A percentile compares a stretch with the other conserved stretches of the same genome.
Conservation (phyloP, 1,140 invertebrate genomes). For the Cyclargus thomasi region DNA sequence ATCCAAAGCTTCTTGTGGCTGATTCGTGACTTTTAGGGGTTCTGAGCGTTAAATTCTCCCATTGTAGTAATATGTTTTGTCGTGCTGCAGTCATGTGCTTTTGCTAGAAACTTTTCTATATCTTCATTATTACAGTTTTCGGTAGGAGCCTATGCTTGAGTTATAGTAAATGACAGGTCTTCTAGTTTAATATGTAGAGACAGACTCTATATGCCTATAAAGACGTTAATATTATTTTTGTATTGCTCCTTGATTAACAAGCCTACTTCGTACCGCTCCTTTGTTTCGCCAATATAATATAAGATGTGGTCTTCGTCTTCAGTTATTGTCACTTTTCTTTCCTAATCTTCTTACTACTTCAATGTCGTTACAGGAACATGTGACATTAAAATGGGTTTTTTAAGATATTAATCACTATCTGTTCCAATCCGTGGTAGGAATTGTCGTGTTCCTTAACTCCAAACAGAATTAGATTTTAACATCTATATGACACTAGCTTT, state of each 20-base stretch:
- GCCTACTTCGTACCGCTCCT: slow-evolving; percentile 34
- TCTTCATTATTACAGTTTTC: slow-evolving; percentile 34
- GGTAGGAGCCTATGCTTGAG: slow-evolving; percentile 34
- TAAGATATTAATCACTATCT: slow-evolving; percentile 32
- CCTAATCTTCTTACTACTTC: slow-evolving; percentile 24
- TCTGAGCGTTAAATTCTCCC: slow-evolving; percentile 36
- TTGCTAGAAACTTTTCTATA: slow-evolving; percentile 32
- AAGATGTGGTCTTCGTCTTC: slow-evolving; percentile 38
- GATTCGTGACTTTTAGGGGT: slow-evolving; percentile 24
- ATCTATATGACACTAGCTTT: no score
- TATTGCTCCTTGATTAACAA: slow-evolving; percentile 33
- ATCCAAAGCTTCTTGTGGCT: slow-evolving; percentile 28
- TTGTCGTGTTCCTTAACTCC: slow-evolving; percentile 35
- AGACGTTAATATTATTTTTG: slow-evolving; percentile 1
- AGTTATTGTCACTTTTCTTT: slow-evolving; percentile 31
- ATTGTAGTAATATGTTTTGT: slow-evolving; percentile 29
- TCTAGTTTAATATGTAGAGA: slow-evolving; percentile 29
- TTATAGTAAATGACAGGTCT: slow-evolving; percentile 29
- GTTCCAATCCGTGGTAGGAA: slow-evolving; percentile 31
- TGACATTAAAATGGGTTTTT: slow-evolving; percentile 32
- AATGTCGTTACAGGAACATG: slow-evolving; percentile 30
- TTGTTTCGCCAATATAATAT: slow-evolving; percentile 36
- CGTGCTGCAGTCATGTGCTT: slow-evolving; percentile 28
- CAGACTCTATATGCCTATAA: slow-evolving; percentile 35
- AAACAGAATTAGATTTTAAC: slow-evolving; percentile 38